Percentiles rank a stretch among this genome's conserved stretches.
Evolutionary conservation across 2,113 vertebrate species (phyloP).

Genomic region (Centropus bengalensis): DNA sequence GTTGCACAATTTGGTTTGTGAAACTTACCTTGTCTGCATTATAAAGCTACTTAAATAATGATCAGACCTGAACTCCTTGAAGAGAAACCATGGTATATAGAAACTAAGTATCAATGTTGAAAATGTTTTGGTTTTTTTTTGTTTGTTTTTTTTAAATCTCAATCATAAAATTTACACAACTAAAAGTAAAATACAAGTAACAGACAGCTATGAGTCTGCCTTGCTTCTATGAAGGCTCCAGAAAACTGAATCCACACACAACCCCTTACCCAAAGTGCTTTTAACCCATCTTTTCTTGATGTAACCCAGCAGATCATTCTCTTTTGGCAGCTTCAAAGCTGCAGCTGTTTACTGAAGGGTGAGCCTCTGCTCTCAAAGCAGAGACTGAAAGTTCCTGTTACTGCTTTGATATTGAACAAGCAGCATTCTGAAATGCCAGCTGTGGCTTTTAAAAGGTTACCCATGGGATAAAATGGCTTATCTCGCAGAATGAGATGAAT

Average conservation of each 20-base stretch:
- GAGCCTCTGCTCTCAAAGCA: slow-evolving; percentile 51
- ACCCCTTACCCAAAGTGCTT: neutral
- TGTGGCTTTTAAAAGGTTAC: slow-evolving; percentile 74
- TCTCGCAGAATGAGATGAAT: slow-evolving; percentile 67
- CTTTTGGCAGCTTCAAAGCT: slow-evolving; percentile 71
- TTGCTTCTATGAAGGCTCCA: neutral
- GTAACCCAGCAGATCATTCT: slow-evolving; percentile 65
- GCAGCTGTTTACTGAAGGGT: slow-evolving; percentile 71
- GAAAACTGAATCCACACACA: slow-evolving; percentile 14
- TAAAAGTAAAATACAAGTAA: neutral
- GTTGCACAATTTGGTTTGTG: neutral
- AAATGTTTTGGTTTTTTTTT: neutral
- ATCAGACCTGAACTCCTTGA: neutral
- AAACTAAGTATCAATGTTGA: neutral
- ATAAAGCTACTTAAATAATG: neutral
- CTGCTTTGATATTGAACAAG: slow-evolving; percentile 72
- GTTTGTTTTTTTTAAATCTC: too few relatives aligned
- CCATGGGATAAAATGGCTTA: slow-evolving; percentile 69
- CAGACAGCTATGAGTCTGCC: neutral
- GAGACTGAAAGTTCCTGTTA: slow-evolving; percentile 55
- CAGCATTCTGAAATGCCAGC: slow-evolving; percentile 70
- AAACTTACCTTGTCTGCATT: neutral
- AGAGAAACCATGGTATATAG: neutral
- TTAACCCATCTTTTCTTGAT: slow-evolving; percentile 56
- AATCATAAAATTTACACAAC: neutral